Evolutionary conservation across 2,113 vertebrate species (phyloP).

Genomic region (Takifugu flavidus): DNA sequence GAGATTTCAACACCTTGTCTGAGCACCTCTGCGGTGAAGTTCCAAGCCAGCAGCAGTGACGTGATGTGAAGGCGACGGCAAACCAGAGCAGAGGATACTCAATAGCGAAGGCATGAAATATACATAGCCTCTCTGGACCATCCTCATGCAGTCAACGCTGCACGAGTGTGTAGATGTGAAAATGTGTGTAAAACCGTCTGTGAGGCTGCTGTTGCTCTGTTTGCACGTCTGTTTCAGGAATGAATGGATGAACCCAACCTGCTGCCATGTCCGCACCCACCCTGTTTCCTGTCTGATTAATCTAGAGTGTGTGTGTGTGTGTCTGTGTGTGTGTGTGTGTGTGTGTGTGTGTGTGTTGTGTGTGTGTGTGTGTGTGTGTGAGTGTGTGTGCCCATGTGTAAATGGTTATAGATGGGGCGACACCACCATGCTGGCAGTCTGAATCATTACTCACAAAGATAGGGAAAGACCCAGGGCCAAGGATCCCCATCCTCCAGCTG

Average conservation of each 20-base stretch:
- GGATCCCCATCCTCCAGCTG: slow-evolving; percentile 38
- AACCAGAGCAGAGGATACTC: neutral
- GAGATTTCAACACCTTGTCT: too few relatives aligned
- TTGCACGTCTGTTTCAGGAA: slow-evolving; percentile 52
- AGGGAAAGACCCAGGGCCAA: slow-evolving; percentile 65
- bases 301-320: slow-evolving; percentile 23
- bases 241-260: slow-evolving; percentile 58
- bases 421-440: slow-evolving; percentile 64
- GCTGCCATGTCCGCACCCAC: slow-evolving; percentile 56
- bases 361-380: slow-evolving; percentile 19
- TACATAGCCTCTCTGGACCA: too few relatives aligned
- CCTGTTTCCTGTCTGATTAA: slow-evolving; percentile 60
- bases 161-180: slow-evolving; percentile 10
- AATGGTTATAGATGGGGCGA: slow-evolving; percentile 75
- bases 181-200: slow-evolving; percentile 4
- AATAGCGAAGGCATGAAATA: too few relatives aligned
- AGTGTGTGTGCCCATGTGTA: slow-evolving; percentile 11
- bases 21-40: too few relatives aligned
- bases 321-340: slow-evolving; percentile 19
- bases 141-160: too few relatives aligned
- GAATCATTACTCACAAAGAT: slow-evolving; percentile 76
- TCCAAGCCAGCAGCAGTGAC: neutral
- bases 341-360: slow-evolving; percentile 4
- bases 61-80: neutral
- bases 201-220: slow-evolving; percentile 41